Evolutionary conservation across 2,888 invertebrate species (phyloP).

Genomic region (Chymomyza amoena): DNA sequence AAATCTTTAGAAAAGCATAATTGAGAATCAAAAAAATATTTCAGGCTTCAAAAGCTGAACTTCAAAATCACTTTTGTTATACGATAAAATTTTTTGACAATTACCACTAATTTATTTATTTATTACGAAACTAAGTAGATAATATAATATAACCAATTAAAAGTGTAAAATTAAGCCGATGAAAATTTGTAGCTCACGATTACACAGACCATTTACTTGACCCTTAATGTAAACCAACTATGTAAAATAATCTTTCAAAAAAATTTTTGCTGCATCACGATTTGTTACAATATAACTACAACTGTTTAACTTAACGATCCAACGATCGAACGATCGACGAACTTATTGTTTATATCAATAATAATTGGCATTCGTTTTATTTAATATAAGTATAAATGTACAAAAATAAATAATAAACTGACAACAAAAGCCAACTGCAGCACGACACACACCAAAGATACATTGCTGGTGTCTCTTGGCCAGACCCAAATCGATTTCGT

Average conservation of each 20-base stretch:
- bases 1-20: too few relatives aligned
- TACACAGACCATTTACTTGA: neutral
- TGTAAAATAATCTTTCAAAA: neutral
- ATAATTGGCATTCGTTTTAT: neutral
- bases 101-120: too few relatives aligned
- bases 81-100: too few relatives aligned
- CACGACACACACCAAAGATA: neutral
- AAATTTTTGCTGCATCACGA: neutral
- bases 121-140: too few relatives aligned
- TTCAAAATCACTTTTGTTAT: too few relatives aligned
- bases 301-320: neutral
- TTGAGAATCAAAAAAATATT: too few relatives aligned
- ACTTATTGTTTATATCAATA: neutral
- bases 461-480: slow-evolving; percentile 4
- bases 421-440: slow-evolving; percentile 15
- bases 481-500: neutral
- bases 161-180: too few relatives aligned
- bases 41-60: too few relatives aligned
- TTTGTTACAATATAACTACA: neutral
- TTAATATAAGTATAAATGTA: neutral
- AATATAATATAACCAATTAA: too few relatives aligned
- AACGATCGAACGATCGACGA: too few relatives aligned
- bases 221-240: neutral
- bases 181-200: too few relatives aligned
- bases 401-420: neutral